Evolutionary conservation across 1,140 invertebrate genomes (phyloP), one percentile per base, ranked within the genome.

Genomic region (Papilio machaon): DNA sequence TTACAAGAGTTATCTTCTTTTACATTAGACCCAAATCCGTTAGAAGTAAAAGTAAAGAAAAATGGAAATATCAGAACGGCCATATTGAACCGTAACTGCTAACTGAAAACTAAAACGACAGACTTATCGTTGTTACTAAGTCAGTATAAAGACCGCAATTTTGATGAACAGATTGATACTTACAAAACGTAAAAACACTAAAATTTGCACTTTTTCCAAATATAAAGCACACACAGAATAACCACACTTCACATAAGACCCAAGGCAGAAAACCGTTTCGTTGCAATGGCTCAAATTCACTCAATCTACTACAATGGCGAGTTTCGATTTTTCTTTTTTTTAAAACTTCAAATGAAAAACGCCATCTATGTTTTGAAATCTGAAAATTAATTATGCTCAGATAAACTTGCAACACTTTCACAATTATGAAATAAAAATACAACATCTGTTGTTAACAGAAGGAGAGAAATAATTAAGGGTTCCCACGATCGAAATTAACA

Each of bases 241-340:
- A 90, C 89, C 89, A 91, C 92, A 93, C 88, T 91, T 87, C 89
- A 92, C 91, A 89, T 91, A 91, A 91, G 92, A 93, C 91, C 85
- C 89, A 84, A 93, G 91, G 87, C 91, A 94, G 90, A 94, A 92
- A 93, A 92, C 92, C 90, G 92, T 93, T 94, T 91, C 90, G 91
- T 90, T 90, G 91, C 86, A 91, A 89, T 89, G 88, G 88, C 89
- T 91, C 86, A 91, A 90, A 90, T 85, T 89, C 86, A 87, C 85
- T 85, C 86, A 85, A 87, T 89, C 82, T 82, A 88, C 85, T 85
- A 86, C 86, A 86, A 86, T 86, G 88, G 83, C 87, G 85, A 91
- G 86, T 89, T 92, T 92, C 91, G 90, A 92, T 92, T 93, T 93
- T 93, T 90, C 85, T 86, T 87, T 88, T 86, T 81, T 85, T 83